A percentile compares a stretch with the other conserved stretches of the same genome.
phyloP scores from a whole-genome alignment of 2,797 vertebrate species.

The Hozukius guyotensis region DNA sequence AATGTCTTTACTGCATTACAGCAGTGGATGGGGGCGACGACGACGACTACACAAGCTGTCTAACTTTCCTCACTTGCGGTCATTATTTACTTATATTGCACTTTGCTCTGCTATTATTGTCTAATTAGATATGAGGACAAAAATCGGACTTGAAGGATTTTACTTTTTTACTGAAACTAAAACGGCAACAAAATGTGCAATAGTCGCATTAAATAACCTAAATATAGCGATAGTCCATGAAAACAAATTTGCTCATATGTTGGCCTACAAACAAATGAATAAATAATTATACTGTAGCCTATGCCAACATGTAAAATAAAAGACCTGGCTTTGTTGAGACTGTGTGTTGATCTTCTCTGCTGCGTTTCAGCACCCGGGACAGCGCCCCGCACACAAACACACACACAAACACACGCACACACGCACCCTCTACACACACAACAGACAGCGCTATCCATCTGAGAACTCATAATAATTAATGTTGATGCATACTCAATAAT shows the following conservation, averaged over 20 bases:
- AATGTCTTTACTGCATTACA: no score
- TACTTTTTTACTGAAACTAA: not conserved
- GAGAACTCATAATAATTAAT: no score
- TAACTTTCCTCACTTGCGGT: not conserved
- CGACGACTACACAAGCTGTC: no score
- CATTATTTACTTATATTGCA: not conserved
- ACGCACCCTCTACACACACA: no score
- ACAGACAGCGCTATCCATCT: no score
- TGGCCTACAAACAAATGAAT: not conserved
- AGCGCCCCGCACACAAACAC: no score
- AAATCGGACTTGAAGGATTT: not conserved
- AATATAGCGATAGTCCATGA: not conserved
- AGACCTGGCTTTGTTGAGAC: no score
- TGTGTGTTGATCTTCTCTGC: no score
- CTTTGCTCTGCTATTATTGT: not conserved
- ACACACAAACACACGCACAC: no score
- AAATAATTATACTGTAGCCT: not conserved
- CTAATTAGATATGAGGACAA: not conserved
- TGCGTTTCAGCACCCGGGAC: no score
- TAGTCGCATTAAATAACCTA: not conserved
- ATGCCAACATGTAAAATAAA: not conserved
- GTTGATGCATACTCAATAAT: no score
- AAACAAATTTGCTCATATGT: not conserved
- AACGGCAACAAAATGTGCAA: not conserved
- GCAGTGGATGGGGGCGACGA: no score